phyloP scores from a whole-genome alignment of 2,797 vertebrate genomes.

The Danio aesculapii region DNA sequence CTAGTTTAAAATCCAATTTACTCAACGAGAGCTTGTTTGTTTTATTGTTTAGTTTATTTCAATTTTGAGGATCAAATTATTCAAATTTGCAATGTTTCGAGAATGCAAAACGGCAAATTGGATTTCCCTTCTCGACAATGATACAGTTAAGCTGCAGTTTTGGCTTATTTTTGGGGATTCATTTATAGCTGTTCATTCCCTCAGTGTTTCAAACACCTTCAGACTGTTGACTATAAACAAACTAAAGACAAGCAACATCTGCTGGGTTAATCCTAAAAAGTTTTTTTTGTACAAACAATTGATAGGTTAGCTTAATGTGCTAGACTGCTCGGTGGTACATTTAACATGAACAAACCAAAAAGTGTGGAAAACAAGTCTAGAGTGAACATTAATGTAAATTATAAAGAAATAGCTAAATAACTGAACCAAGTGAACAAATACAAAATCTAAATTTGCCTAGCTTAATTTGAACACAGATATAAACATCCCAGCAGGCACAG shows the following conservation, averaged over 20 bases:
- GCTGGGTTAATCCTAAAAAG: too few relatives aligned
- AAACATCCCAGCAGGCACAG: too few relatives aligned
- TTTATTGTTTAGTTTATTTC: conserved; percentile 26
- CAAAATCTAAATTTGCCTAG: too few relatives aligned
- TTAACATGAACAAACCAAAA: too few relatives aligned
- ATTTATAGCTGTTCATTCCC: background rate
- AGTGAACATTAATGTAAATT: too few relatives aligned
- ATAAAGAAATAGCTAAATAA: too few relatives aligned
- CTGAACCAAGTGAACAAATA: too few relatives aligned
- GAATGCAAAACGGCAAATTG: background rate
- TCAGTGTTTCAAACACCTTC: background rate
- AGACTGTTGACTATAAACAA: background rate
- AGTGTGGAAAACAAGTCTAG: too few relatives aligned
- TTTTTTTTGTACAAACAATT: too few relatives aligned
- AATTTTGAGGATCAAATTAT: conserved; percentile 16
- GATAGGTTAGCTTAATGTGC: background rate
- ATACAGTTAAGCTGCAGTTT: background rate
- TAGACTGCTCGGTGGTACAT: background rate
- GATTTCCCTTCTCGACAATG: background rate
- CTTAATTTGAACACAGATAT: too few relatives aligned
- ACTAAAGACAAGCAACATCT: background rate
- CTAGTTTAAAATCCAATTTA: conserved; percentile 38
- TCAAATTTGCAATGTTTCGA: background rate
- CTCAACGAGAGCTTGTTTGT: conserved; percentile 1
- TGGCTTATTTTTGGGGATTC: background rate